These are phyloP conservation scores for Phoxinus phoxinus DNA, from an alignment of 2,113 vertebrate species.

Conservation along the genomic window DNA sequence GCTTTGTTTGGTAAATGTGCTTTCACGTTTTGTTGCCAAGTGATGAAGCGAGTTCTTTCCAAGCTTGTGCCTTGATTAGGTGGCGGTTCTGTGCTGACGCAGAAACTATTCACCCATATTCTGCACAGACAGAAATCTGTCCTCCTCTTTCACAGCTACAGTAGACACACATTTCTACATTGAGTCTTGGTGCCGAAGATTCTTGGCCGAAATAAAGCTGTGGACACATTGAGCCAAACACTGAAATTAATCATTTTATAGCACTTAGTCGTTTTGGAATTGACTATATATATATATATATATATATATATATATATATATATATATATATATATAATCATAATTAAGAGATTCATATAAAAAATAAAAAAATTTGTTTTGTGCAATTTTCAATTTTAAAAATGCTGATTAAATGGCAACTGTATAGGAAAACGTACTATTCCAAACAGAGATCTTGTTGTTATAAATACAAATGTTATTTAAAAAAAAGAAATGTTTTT, in stretches of 20 bases:
- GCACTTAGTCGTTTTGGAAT: neutral
- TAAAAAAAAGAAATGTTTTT: too few relatives aligned
- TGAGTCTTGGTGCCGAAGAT: neutral
- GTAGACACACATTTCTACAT: neutral
- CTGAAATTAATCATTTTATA: neutral
- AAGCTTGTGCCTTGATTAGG: slow-evolving; percentile 34
- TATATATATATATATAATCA: neutral
- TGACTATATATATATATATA: neutral
- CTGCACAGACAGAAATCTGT: slow-evolving; percentile 30
- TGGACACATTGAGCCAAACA: neutral
- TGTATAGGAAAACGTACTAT: neutral
- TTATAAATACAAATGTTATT: too few relatives aligned
- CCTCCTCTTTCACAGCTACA: neutral
- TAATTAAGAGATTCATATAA: neutral
- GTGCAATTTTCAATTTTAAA: neutral
- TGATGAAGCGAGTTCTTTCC: slow-evolving; percentile 40
- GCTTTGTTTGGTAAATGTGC: slow-evolving; percentile 30
- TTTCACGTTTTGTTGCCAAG: slow-evolving; percentile 33
- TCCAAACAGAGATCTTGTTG: too few relatives aligned
- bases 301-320: too few relatives aligned
- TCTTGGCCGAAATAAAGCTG: neutral
- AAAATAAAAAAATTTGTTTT: neutral
- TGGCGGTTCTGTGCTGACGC: slow-evolving; percentile 35
- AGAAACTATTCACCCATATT: slow-evolving; percentile 13
- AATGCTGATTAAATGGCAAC: neutral